Conservation (phyloP, 2,888 invertebrate genomes). For the Heliconius charithonia region DNA sequence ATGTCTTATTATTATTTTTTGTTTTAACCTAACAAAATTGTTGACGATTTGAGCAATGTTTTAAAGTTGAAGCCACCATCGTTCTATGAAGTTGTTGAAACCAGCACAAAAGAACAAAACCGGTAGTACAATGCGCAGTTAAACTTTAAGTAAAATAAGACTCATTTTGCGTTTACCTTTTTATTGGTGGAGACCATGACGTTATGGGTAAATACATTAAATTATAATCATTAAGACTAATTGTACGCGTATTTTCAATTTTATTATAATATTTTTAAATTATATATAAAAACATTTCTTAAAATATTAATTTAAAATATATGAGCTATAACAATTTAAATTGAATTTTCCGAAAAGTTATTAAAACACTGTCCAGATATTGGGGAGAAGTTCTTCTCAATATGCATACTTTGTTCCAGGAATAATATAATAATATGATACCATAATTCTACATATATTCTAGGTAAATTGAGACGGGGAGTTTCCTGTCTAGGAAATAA, state of each 20-base stretch:
- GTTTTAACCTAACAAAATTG: background rate
- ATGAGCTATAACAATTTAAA: too few relatives aligned
- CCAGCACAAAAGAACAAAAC: slow-evolving; percentile 16
- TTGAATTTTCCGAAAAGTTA: too few relatives aligned
- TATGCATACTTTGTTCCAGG: background rate
- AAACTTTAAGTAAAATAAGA: slow-evolving; percentile 30
- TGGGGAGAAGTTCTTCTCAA: background rate
- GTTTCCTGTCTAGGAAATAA: background rate
- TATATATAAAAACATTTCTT: background rate
- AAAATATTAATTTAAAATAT: too few relatives aligned
- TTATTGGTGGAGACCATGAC: slow-evolving; percentile 31
- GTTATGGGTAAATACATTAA: slow-evolving; percentile 29
- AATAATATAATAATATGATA: too few relatives aligned
- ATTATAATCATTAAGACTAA: slow-evolving; percentile 20
- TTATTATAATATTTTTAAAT: background rate
- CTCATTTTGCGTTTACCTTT: slow-evolving; percentile 23
- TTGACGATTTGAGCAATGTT: background rate
- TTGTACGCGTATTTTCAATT: slow-evolving; percentile 3
- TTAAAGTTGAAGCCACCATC: background rate
- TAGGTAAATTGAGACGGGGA: background rate
- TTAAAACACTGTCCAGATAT: too few relatives aligned
- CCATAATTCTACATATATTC: too few relatives aligned
- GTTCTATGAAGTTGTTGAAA: slow-evolving; percentile 2
- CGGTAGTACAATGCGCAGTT: slow-evolving; percentile 27
- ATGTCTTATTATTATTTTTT: background rate